These are phyloP conservation scores for Camponotus floridanus DNA, from an alignment of 1,140 invertebrate genomes.

Conservation along the genomic window DNA sequence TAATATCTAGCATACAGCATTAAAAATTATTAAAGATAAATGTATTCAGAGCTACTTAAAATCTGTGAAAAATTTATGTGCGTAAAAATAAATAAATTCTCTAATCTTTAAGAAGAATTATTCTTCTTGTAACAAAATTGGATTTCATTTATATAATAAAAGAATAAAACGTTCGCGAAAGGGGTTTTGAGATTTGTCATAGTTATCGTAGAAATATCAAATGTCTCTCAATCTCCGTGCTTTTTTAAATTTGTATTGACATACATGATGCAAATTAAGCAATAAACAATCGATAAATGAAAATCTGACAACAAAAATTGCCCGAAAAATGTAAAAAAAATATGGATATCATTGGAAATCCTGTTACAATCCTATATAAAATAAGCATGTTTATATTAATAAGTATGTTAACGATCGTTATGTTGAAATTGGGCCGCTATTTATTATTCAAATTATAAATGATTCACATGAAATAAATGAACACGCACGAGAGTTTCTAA, in stretches of 20 bases:
- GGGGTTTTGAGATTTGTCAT: neutral
- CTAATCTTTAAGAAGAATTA: neutral
- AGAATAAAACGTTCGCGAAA: conserved; percentile 28
- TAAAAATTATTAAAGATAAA: neutral
- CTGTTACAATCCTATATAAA: conserved; percentile 39
- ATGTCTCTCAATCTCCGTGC: conserved; percentile 8
- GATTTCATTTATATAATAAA: neutral
- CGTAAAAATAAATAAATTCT: neutral
- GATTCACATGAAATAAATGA: conserved; percentile 17
- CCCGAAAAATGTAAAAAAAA: conserved; percentile 65
- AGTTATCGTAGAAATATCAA: conserved; percentile 31
- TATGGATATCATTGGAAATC: conserved; percentile 55
- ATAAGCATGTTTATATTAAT: conserved; percentile 63
- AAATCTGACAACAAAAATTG: conserved; percentile 68
- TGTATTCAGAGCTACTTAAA: neutral
- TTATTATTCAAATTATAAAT: conserved; percentile 31
- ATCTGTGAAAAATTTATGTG: neutral
- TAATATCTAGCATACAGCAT: neutral
- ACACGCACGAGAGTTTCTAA: neutral
- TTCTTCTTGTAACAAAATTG: neutral
- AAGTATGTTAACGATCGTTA: conserved; percentile 49
- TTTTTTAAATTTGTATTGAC: neutral
- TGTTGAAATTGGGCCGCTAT: neutral
- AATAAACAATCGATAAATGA: conserved; percentile 50
- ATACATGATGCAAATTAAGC: conserved; percentile 26